A percentile compares a stretch with the other conserved stretches of the same genome.
These are phyloP conservation scores for Scaptomyza pallida DNA, from an alignment of 1,140 invertebrate genomes.

Conservation along the genomic window DNA sequence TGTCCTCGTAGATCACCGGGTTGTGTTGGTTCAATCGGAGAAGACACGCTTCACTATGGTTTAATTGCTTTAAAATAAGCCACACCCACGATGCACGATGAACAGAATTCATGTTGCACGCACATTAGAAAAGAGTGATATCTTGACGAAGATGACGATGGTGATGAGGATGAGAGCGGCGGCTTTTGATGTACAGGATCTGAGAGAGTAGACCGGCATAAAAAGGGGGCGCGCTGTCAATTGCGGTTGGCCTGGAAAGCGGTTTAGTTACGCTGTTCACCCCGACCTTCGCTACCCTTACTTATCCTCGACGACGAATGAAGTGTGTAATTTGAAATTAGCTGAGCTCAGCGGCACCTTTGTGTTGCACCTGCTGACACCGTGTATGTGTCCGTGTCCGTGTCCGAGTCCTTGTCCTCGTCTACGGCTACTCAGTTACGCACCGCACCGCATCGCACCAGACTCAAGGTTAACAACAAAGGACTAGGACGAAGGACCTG, in stretches of 20 bases:
- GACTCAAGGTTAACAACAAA: background rate
- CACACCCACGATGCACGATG: constrained; percentile 68
- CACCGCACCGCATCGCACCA: constrained; percentile 51
- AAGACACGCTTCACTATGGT: constrained; percentile 74
- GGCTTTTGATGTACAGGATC: constrained; percentile 71
- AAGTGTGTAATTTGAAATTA: constrained; percentile 82
- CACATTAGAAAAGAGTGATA: constrained; percentile 56
- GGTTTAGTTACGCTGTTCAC: constrained; percentile 60
- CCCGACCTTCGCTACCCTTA: constrained; percentile 8
- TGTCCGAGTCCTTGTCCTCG: too few species aligned
- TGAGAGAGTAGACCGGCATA: constrained; percentile 30
- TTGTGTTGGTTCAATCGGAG: constrained; percentile 2
- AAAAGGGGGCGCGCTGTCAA: constrained; percentile 63
- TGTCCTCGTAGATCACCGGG: constrained; percentile 72
- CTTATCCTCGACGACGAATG: constrained; percentile 66
- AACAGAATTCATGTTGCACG: constrained; percentile 72
- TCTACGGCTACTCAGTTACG: constrained; percentile 68
- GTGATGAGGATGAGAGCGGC: constrained; percentile 25
- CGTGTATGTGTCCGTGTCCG: too few species aligned
- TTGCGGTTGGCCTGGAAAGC: constrained; percentile 73
- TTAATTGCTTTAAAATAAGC: constrained; percentile 81
- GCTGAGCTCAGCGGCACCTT: constrained; percentile 76
- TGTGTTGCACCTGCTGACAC: constrained; percentile 68
- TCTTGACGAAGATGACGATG: constrained; percentile 20
- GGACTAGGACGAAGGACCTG: constrained; percentile 4